Percentiles rank a stretch among this genome's conserved stretches.
phyloP scores from a whole-genome alignment of 2,888 invertebrate genomes.

The Eulithis prunata region DNA sequence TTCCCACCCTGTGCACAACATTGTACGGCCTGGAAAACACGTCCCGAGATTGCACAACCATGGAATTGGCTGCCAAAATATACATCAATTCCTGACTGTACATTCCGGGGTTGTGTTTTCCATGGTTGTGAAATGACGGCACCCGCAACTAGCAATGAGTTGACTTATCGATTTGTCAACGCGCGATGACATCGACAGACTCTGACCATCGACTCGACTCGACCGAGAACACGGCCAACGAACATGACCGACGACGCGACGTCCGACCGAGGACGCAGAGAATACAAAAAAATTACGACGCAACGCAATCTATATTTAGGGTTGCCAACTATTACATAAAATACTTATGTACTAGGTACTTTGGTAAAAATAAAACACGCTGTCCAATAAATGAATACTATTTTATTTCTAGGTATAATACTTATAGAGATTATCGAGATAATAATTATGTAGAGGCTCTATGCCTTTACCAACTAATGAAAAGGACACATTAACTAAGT shows the following conservation, averaged over 20 bases:
- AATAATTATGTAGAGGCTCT: constrained; percentile 43
- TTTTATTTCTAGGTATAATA: constrained; percentile 73
- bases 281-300: too few species aligned
- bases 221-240: neutral
- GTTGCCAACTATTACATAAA: constrained; percentile 26
- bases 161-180: constrained; percentile 8
- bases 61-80: too few species aligned
- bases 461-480: constrained; percentile 42
- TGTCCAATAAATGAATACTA: constrained; percentile 65
- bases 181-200: constrained; percentile 21
- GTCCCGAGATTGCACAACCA: too few species aligned
- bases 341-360: constrained; percentile 12
- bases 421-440: constrained; percentile 63
- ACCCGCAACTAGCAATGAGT: constrained; percentile 2
- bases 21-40: too few species aligned
- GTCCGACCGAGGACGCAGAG: too few species aligned
- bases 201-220: too few species aligned
- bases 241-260: too few species aligned
- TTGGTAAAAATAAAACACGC: constrained; percentile 43
- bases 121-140: too few species aligned
- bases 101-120: too few species aligned
- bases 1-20: too few species aligned
- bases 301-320: neutral
- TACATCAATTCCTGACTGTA: too few species aligned
- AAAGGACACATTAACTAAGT: constrained; percentile 45